These are phyloP conservation scores for Notothenia rossii DNA, from an alignment of 2,113 vertebrate species.

Conservation along the genomic window DNA sequence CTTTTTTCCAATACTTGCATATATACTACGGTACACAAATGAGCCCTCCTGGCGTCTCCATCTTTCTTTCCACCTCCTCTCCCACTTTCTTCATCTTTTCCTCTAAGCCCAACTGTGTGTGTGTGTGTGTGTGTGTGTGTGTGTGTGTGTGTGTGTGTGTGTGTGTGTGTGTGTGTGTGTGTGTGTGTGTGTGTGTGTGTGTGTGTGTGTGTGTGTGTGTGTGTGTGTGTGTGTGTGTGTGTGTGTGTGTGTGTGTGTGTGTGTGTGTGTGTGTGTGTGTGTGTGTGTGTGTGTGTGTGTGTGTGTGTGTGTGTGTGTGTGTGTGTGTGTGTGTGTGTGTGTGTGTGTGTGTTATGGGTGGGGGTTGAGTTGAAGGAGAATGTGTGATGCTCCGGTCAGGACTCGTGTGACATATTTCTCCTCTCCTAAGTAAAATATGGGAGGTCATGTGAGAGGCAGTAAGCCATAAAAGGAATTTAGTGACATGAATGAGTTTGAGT, in stretches of 20 bases:
- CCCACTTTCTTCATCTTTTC: slow-evolving; percentile 34
- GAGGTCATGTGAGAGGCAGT: slow-evolving; percentile 51
- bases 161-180: no score
- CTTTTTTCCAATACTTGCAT: slow-evolving; percentile 2
- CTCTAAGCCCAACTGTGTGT: slow-evolving; percentile 46
- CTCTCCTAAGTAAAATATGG: slow-evolving; percentile 46
- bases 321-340: neutral
- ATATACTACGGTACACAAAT: slow-evolving; percentile 21
- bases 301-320: no score
- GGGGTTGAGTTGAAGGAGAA: slow-evolving; percentile 37
- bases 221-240: no score
- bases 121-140: no score
- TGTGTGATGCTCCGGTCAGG: slow-evolving; percentile 10
- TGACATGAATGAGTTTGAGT: slow-evolving; percentile 49
- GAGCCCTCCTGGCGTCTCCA: neutral
- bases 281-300: no score
- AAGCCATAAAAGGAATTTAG: slow-evolving; percentile 46
- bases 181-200: no score
- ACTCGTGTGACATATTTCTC: slow-evolving; percentile 27
- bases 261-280: rapidly evolving
- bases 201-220: no score
- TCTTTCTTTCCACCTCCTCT: slow-evolving; percentile 25
- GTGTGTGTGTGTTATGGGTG: slow-evolving; percentile 20
- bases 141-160: no score
- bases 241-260: no score